Base-by-base conservation (phyloP, 2,888 invertebrate genomes). In the Volucella bombylans region DNA sequence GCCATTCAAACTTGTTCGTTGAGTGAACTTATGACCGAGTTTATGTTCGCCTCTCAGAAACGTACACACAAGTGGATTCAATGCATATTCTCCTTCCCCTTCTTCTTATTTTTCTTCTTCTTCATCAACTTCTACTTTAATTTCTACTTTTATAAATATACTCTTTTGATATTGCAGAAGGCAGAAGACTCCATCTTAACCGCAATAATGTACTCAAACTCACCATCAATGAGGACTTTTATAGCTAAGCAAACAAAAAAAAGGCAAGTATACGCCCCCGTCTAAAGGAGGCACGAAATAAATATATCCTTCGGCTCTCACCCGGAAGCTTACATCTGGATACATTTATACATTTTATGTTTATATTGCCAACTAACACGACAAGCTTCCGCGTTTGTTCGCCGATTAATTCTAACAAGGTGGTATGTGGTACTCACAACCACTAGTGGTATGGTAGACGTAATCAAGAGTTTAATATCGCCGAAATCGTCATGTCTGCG, bases 281-380 rank as follows among this genome's bases (percentile, higher is more conserved):
- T 38, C 11, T 4, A 50, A 14, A 18, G 39, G 55, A 45, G 62
- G 54, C 61, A 61, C 23, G 8, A 71, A 59, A 59, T 71, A 54
- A 62, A 52, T 54, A 15, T 43, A 39, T 62, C 31, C 62, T 54
- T 43, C 62, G 52, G 45, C 72, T 45, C 45, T 43, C 43, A 54
- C 38, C 52, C 50, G 72, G 72, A 72, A 62, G 72, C 52, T 62
- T n/a, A 61, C 61, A 43, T 12, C 43, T 52, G 43, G 45, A 18
- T 39, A 43, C 31, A 50, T 50, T n/a, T 38, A 31, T 12, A 54
- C 8, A 31, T 31, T 6, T 31, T 31, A 31, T 45, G 52, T 18
- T 23, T 72, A 54, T 50, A 72, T 54, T 62, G 38, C 38, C 10
- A 52, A 62, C 43, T 62, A 62, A 49, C 62, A 72, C 62, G 62